phyloP scores from a whole-genome alignment of 1,140 invertebrate genomes.

The Eulimnadia texana region DNA sequence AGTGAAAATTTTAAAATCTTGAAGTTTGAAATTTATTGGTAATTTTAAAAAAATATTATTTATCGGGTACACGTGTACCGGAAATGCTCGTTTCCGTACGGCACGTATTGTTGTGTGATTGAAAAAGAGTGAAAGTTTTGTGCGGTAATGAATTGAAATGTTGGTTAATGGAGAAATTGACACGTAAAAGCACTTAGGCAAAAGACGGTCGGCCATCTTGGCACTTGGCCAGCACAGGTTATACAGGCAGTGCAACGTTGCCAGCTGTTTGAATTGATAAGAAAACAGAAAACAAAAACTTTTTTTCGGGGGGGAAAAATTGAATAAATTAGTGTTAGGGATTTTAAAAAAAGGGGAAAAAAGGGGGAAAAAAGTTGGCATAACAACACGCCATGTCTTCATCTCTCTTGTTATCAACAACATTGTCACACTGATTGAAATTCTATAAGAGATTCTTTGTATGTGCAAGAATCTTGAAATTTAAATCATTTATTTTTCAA shows the following conservation, averaged over 20 bases:
- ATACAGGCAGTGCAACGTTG: neutral
- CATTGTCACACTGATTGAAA: neutral
- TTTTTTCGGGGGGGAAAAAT: neutral
- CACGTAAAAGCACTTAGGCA: constrained; percentile 13
- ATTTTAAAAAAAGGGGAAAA: neutral
- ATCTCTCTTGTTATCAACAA: neutral
- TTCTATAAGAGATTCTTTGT: neutral
- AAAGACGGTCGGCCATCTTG: constrained; percentile 1
- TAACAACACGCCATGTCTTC: neutral
- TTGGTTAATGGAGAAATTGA: constrained; percentile 7
- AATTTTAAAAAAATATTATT: no score
- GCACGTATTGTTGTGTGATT: neutral
- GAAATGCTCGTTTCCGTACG: neutral
- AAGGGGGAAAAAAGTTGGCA: neutral
- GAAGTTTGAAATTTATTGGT: no score
- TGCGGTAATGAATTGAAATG: constrained; percentile 10
- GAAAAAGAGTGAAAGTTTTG: neutral
- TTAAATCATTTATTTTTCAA: neutral
- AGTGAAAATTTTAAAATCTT: no score
- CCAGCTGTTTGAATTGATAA: constrained; percentile 2
- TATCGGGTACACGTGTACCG: neutral
- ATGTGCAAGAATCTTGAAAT: neutral
- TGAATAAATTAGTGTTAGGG: neutral
- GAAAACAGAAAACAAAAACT: neutral
- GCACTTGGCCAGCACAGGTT: neutral